Conservation (phyloP, 2,888 invertebrate species). For the Meghimatium bilineatum region DNA sequence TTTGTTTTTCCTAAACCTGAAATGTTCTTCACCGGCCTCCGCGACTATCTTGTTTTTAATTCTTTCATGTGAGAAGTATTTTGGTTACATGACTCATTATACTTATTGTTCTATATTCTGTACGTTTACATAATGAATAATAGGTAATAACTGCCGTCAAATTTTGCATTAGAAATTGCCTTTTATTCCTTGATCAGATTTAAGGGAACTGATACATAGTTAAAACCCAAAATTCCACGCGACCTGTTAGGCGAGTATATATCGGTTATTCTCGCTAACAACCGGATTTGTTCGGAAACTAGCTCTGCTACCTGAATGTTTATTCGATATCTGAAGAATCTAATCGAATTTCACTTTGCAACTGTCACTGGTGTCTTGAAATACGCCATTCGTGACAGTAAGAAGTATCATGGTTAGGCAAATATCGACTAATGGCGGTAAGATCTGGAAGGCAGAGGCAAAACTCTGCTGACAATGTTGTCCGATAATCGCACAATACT, state of each 20-base stretch:
- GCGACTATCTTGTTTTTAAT: no score
- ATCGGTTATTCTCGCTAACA: background rate
- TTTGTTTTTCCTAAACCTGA: no score
- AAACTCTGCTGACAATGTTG: background rate
- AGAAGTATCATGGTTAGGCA: background rate
- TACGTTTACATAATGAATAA: no score
- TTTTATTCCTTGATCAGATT: no score
- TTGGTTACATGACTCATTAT: no score
- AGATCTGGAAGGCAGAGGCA: background rate
- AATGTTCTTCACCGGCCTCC: no score
- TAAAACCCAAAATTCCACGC: background rate
- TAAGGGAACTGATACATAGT: no score
- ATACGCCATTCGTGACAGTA: background rate
- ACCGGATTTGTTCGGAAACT: slow-evolving; percentile 10
- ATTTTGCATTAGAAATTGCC: no score
- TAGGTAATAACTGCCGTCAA: no score
- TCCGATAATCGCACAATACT: background rate
- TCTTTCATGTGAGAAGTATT: no score
- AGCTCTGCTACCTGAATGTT: background rate
- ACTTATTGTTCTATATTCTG: no score
- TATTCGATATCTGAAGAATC: background rate
- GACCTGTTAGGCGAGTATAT: background rate
- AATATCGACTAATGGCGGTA: slow-evolving; percentile 10
- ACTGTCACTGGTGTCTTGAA: slow-evolving; percentile 5
- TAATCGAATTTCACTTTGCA: slow-evolving; percentile 5